Evolutionary conservation across 2,797 vertebrate genomes (phyloP).

Genomic region (Hippoglossus hippoglossus): DNA sequence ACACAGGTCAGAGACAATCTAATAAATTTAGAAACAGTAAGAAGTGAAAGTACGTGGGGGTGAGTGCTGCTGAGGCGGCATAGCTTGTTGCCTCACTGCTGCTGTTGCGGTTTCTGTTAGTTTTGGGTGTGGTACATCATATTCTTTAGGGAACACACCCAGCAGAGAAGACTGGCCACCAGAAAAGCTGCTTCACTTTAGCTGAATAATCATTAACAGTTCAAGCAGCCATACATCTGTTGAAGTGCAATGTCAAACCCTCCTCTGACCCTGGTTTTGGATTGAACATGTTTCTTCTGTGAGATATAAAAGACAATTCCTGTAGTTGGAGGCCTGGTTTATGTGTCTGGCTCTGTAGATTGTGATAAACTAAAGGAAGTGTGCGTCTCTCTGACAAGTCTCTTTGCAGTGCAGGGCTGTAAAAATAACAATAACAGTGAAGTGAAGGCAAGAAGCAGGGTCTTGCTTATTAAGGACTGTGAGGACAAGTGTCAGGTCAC

Average conservation of each 20-base stretch:
- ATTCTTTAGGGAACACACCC: constrained; percentile 46
- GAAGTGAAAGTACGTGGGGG: not conserved
- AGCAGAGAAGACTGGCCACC: constrained; percentile 27
- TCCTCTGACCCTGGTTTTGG: not conserved
- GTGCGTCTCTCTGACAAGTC: constrained; percentile 64
- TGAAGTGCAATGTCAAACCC: not conserved
- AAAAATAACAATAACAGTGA: constrained; percentile 12
- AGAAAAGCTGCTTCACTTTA: constrained; percentile 40
- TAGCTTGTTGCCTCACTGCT: constrained; percentile 2
- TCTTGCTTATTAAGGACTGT: constrained; percentile 32
- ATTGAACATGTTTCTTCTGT: constrained; percentile 3
- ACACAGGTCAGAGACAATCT: not conserved
- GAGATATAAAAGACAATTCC: not conserved
- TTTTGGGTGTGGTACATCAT: constrained; percentile 46
- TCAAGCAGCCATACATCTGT: not conserved
- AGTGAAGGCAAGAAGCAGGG: constrained; percentile 1
- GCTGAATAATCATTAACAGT: constrained; percentile 32
- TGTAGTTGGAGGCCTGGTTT: not conserved
- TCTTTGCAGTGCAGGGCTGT: constrained; percentile 19
- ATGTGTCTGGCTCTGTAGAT: not conserved
- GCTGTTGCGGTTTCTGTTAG: constrained; percentile 34
- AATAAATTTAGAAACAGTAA: not conserved
- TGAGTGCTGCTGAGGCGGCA: not conserved
- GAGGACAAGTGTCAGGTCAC: constrained; percentile 23
- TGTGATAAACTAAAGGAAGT: constrained; percentile 76